phyloP scores from a whole-genome alignment of 2,888 invertebrate species.

The Pseudoips prasinana region DNA sequence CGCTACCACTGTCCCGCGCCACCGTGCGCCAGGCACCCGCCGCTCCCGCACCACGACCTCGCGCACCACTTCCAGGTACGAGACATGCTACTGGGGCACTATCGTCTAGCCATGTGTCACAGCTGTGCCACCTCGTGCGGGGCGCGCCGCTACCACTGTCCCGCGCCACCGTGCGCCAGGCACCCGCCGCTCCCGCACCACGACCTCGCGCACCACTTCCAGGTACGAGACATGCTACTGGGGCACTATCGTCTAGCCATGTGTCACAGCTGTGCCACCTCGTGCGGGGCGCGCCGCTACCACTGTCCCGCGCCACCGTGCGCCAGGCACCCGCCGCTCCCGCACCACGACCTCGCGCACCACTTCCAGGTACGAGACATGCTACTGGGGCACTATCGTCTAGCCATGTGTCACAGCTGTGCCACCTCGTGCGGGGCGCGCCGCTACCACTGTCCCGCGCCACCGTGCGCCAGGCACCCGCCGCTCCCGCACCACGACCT shows the following conservation, averaged over 20 bases:
- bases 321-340: slow-evolving; percentile 9
- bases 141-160: slow-evolving; percentile 30
- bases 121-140: not conserved
- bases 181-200: slow-evolving; percentile 1
- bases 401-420: not conserved
- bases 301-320: slow-evolving; percentile 2
- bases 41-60: slow-evolving; percentile 22
- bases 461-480: not conserved
- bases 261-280: not conserved
- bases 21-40: slow-evolving; percentile 1
- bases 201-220: slow-evolving; percentile 5
- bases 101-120: not conserved
- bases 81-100: not conserved
- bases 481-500: slow-evolving; percentile 3
- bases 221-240: not conserved
- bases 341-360: slow-evolving; percentile 16
- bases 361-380: slow-evolving; percentile 31
- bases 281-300: slow-evolving; percentile 5
- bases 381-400: not conserved
- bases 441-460: slow-evolving; percentile 21
- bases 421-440: slow-evolving; percentile 16
- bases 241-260: not conserved
- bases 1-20: slow-evolving; percentile 1
- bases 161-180: slow-evolving; percentile 1
- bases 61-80: slow-evolving; percentile 29